Evolutionary conservation across 2,888 invertebrate genomes (phyloP).

Genomic region (Meteorus colon): DNA sequence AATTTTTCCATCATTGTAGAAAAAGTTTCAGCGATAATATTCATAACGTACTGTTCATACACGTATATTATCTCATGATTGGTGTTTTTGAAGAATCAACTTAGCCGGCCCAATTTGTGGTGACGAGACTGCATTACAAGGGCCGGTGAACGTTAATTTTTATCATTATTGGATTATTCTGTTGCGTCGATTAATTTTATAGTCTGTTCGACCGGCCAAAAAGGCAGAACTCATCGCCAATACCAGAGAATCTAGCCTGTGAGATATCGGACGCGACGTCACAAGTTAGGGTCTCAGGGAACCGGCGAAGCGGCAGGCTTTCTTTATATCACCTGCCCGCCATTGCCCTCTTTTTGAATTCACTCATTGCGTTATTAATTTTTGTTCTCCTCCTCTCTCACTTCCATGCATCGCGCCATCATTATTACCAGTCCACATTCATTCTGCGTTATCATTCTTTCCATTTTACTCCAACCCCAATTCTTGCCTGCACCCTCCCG

Average conservation of each 20-base stretch:
- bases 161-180: not conserved
- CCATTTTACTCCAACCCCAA: too few species aligned
- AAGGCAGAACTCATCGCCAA: conserved; percentile 76
- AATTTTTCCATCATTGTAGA: not conserved
- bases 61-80: not conserved
- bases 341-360: conserved; percentile 57
- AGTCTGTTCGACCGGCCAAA: conserved; percentile 59
- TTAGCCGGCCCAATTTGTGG: conserved; percentile 36
- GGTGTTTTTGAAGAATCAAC: conserved; percentile 15
- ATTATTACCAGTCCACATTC: not conserved
- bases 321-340: conserved; percentile 68
- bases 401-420: not conserved
- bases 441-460: not conserved
- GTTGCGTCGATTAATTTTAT: conserved; percentile 20
- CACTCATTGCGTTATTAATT: conserved; percentile 45
- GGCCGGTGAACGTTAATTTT: conserved; percentile 35
- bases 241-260: conserved; percentile 84
- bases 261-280: conserved; percentile 79
- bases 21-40: not conserved
- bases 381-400: conserved; percentile 12
- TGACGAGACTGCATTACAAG: conserved; percentile 38
- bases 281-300: conserved; percentile 88
- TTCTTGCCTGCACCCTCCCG: too few species aligned
- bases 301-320: conserved; percentile 78
- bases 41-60: not conserved